Percentiles rank a stretch among this genome's conserved stretches.
Evolutionary conservation across 37 sponge, comb jelly and placozoan species (phyloP).

Genomic region (Cladorhizidae sp.): DNA sequence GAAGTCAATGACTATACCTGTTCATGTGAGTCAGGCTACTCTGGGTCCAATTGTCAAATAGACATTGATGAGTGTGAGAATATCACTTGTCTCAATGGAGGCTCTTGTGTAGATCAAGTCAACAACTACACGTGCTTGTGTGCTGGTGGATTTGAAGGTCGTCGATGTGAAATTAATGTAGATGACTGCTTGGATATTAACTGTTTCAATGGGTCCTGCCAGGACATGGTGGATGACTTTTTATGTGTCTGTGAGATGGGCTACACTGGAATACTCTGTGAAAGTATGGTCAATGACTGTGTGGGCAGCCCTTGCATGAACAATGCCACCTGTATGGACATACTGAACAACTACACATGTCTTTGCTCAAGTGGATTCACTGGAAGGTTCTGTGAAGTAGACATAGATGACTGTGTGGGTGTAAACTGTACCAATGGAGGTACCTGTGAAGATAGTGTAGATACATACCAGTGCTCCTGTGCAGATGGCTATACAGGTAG

Average conservation of each 20-base stretch:
- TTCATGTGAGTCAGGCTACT: slow-evolving; percentile 55
- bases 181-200: slow-evolving; percentile 38
- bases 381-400: slow-evolving; percentile 43
- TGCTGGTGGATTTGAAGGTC: slow-evolving; percentile 55
- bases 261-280: slow-evolving; percentile 60
- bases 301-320: slow-evolving; percentile 12
- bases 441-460: slow-evolving; percentile 21
- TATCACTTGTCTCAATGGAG: slow-evolving; percentile 59
- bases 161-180: slow-evolving; percentile 36
- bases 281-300: slow-evolving; percentile 55
- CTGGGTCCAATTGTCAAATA: slow-evolving; percentile 46
- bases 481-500: slow-evolving; percentile 21
- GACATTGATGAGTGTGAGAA: slow-evolving; percentile 61
- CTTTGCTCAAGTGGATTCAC: slow-evolving; percentile 28
- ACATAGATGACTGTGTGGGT: slow-evolving; percentile 31
- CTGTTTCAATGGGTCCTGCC: slow-evolving; percentile 47
- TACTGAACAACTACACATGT: slow-evolving; percentile 42
- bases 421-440: slow-evolving; percentile 39
- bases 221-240: slow-evolving; percentile 30
- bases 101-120: slow-evolving; percentile 36
- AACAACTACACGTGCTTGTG: slow-evolving; percentile 54
- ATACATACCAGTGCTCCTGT: slow-evolving; percentile 26
- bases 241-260: slow-evolving; percentile 60
- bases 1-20: slow-evolving; percentile 43
- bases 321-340: slow-evolving; percentile 33